Base-by-base conservation (phyloP, 2,113 vertebrate species). In the Cinclus mexicanus region DNA sequence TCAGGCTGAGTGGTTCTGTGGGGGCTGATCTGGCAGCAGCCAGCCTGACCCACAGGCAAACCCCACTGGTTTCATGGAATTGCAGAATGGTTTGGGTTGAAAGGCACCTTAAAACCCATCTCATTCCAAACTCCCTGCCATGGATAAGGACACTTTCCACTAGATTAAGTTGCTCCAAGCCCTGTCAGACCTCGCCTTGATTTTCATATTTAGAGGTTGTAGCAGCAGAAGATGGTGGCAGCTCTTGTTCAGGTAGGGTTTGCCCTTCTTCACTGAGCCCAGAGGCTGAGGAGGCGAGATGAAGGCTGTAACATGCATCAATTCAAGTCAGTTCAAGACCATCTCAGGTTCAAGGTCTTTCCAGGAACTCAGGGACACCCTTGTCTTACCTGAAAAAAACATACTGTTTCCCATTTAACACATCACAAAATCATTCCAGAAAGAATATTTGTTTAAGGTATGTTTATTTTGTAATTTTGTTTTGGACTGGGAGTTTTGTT, bases 301-400 rank as follows among this genome's bases (percentile, higher is more conserved):
- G 50, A 11, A n/a, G 23, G 44, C 25, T 46, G 42, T 10, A 2
- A 14, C 2, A 5, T 16, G 49, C 49, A 56, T 11, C 2, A 7
- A 2, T 28, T 24, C 24, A 33, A 11, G 5, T 15, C 12, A 7
- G 2, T 53, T n/a, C 0, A 2, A 35, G 26, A 39, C 18, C 19
- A 61, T 52, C 41, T 33, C 41, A 12, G 12, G 6, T 6, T 57
- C 20, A 7, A 28, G 5, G 15, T 33, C 20, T 16, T 74, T 17
- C 28, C 14, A 21, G 33, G 22, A 85, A 33, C 16, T 60, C 18
- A 4, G 33, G 23, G 12, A 42, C 12, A 19, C 11, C 12, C 9
- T 60, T 23, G 2, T 29, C 77, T 81, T 29, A 53, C 10, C 31
- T 5, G 39, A 49, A 41, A 14, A 87, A 81, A 59, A 10, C 3